Evolutionary conservation across 2,113 vertebrate genomes (phyloP), one percentile per base, ranked within the genome.

Genomic region (Mohoua ochrocephala): DNA sequence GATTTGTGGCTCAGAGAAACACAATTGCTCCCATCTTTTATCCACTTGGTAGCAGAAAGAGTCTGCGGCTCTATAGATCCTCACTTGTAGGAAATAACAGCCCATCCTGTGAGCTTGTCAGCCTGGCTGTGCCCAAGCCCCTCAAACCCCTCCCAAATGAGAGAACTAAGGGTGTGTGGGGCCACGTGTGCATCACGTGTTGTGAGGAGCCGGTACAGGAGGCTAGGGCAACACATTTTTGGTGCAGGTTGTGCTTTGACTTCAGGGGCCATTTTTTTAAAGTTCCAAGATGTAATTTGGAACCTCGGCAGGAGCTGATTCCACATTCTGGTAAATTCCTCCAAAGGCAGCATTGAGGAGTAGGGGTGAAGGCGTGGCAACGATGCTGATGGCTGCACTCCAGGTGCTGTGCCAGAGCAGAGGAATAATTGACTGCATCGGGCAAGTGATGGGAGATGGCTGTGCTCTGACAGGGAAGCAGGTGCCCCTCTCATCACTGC

Each of bases 371-470:
- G 41, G 27, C 30, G 8, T 21, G 24, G 54, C 35, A 64, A 6
- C 15, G 18, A 19, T 1, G 1, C 30, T 2, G 1, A 10, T 30
- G 60, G 64, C 42, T 75, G 47, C 14, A 5, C 7, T 35, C 26
- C 2, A 3, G 22, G 42, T 21, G 39, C 19, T 70, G 53, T 49
- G 31, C 52, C 26, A 33, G 71, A n/a, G 22, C 0, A 50, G 35
- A 49, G 77, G 24, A 80, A n/a, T 39, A 54, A 44, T n/a, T 50
- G 12, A 37, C 21, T 52, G 0, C 41, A 18, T 2, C 7, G 24
- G 61, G 52, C 42, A 75, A 19, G 60, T 14, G 18, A 18, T 8
- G 47, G 74, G 31, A 81, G 37, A 12, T 53, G 1, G 1, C 13
- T 71, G 60, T 26, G 23, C 53, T 61, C 37, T 54, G 39, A 21